These are phyloP conservation scores for Philonicus albiceps DNA, from an alignment of 2,888 invertebrate genomes.

Conservation along the genomic window DNA sequence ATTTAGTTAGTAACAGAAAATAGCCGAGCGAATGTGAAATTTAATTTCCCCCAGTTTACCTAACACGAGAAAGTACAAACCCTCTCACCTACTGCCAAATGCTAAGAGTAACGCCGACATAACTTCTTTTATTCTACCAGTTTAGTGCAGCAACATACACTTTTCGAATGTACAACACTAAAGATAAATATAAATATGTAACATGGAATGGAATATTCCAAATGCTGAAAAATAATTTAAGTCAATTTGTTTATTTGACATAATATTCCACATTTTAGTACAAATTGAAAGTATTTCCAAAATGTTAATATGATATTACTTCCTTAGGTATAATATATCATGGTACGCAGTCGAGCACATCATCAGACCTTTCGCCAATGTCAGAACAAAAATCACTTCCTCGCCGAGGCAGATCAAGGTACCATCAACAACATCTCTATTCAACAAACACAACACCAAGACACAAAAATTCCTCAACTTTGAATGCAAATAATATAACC, in stretches of 20 bases:
- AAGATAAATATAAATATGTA: no score
- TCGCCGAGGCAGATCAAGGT: conserved; percentile 75
- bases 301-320: not conserved
- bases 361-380: conserved; percentile 80
- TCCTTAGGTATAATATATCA: conserved; percentile 74
- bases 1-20: no score
- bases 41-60: no score
- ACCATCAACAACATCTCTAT: conserved; percentile 66
- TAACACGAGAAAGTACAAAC: no score
- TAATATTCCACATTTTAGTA: not conserved
- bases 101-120: no score
- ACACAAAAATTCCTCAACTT: conserved; percentile 62
- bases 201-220: no score
- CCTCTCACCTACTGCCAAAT: no score
- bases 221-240: not conserved
- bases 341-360: conserved; percentile 78
- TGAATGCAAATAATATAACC: conserved; percentile 59
- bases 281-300: not conserved
- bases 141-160: no score
- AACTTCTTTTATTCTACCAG: no score
- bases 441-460: conserved; percentile 66
- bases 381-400: conserved; percentile 79
- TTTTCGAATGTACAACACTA: no score
- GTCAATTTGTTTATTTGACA: not conserved
- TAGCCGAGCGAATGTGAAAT: no score